Percentiles rank a stretch among this genome's conserved stretches.
Evolutionary conservation across 2,113 vertebrate genomes (phyloP).

Genomic region (Thermophis baileyi): DNA sequence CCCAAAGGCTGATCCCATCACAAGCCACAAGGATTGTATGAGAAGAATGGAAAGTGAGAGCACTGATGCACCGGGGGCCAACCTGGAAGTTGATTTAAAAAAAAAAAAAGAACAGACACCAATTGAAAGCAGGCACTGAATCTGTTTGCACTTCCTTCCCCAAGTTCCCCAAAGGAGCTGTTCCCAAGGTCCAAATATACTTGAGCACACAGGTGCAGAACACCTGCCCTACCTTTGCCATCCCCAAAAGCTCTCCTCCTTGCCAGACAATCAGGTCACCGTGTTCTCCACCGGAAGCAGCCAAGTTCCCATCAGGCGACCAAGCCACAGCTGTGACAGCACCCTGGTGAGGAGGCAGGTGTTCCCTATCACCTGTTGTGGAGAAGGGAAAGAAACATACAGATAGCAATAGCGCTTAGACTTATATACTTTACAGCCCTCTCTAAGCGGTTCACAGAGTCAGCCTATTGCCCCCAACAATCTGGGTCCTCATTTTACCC

Average conservation of each 20-base stretch:
- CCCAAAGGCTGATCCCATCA: conserved; percentile 17
- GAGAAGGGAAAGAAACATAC: neutral
- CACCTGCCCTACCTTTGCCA: conserved; percentile 49
- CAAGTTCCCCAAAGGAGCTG: neutral
- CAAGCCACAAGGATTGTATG: conserved; percentile 19
- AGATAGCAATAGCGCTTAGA: no score
- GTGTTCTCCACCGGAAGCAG: conserved; percentile 67
- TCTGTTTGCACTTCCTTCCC: neutral
- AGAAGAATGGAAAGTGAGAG: neutral
- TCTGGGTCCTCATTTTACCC: no score
- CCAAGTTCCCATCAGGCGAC: conserved; percentile 61
- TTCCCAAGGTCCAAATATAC: neutral
- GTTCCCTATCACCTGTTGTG: neutral
- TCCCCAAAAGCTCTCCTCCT: conserved; percentile 35
- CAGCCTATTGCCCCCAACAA: no score
- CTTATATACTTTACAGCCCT: no score
- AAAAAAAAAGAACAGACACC: neutral
- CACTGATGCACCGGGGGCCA: neutral
- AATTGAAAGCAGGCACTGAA: neutral
- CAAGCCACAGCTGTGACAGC: conserved; percentile 73
- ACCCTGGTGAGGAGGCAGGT: neutral
- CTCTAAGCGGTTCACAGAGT: no score
- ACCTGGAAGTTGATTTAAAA: neutral
- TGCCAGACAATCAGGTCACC: conserved; percentile 79
- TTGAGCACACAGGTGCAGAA: neutral